A percentile compares a stretch with the other conserved stretches of the same genome.
phyloP scores from a whole-genome alignment of 2,888 invertebrate genomes.

The Lycocerus yunnanus region DNA sequence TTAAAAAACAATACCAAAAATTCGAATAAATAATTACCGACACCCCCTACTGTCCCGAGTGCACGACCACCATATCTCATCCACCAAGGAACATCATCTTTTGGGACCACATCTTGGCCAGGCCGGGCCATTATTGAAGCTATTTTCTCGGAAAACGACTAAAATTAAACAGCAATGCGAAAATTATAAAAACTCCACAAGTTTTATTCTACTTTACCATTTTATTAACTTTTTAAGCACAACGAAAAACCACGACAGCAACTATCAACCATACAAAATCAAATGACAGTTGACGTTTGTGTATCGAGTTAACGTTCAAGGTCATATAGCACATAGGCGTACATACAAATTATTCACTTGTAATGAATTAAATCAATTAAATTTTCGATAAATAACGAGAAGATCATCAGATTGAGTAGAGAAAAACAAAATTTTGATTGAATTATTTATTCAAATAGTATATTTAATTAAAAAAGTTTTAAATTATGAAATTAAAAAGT shows the following conservation, averaged over 20 bases:
- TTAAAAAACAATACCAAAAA: constrained; percentile 10
- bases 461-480: too few species aligned
- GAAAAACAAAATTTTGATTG: neutral
- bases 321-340: neutral
- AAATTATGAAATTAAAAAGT: too few species aligned
- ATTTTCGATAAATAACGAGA: neutral
- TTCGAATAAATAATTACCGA: constrained; percentile 66
- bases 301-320: neutral
- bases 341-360: neutral
- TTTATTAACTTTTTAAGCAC: neutral
- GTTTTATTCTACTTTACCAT: constrained; percentile 1
- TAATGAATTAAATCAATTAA: neutral
- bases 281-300: constrained; percentile 5
- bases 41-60: constrained; percentile 82
- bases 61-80: constrained; percentile 84
- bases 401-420: neutral
- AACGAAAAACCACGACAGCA: neutral
- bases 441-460: too few species aligned
- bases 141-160: constrained; percentile 82
- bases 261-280: constrained; percentile 3
- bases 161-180: constrained; percentile 7
- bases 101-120: constrained; percentile 74
- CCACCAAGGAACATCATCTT: constrained; percentile 88
- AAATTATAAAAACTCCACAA: neutral
- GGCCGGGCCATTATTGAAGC: constrained; percentile 80